Conservation (phyloP, 2,888 invertebrate species). For the Tetropium fuscum region DNA sequence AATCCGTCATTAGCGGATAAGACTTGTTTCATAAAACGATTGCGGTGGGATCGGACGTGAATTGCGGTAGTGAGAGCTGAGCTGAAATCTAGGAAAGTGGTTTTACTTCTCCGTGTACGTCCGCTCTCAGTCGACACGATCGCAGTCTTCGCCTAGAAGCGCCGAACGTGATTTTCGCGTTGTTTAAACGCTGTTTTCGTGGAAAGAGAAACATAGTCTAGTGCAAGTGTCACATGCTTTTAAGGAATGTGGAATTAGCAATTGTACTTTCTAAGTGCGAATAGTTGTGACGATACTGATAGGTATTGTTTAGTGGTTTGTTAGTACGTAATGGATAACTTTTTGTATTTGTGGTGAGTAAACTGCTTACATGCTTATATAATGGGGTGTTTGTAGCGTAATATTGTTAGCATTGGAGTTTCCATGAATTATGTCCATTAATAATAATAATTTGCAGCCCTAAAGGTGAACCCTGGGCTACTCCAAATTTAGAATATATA, state of each 20-base stretch:
- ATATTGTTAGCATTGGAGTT: too few species aligned
- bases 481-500: too few species aligned
- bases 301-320: too few species aligned
- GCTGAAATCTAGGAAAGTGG: constrained; percentile 42
- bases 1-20: constrained; percentile 11
- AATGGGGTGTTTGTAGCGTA: too few species aligned
- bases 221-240: not conserved
- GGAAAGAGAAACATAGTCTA: not conserved
- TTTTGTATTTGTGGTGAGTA: too few species aligned
- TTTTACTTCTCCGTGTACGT: constrained; percentile 33
- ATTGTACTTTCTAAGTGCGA: not conserved
- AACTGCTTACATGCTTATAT: too few species aligned
- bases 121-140: constrained; percentile 24
- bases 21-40: constrained; percentile 9
- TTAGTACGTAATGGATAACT: too few species aligned
- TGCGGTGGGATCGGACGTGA: constrained; percentile 31
- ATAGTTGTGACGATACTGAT: not conserved
- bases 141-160: not conserved
- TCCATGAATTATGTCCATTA: too few species aligned
- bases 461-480: too few species aligned
- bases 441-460: too few species aligned
- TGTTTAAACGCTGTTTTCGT: not conserved
- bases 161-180: constrained; percentile 7
- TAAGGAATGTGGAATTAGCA: not conserved
- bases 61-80: constrained; percentile 42